These are phyloP conservation scores for Prionailurus viverrinus DNA, from an alignment of 2,113 vertebrate species.

Conservation along the genomic window DNA sequence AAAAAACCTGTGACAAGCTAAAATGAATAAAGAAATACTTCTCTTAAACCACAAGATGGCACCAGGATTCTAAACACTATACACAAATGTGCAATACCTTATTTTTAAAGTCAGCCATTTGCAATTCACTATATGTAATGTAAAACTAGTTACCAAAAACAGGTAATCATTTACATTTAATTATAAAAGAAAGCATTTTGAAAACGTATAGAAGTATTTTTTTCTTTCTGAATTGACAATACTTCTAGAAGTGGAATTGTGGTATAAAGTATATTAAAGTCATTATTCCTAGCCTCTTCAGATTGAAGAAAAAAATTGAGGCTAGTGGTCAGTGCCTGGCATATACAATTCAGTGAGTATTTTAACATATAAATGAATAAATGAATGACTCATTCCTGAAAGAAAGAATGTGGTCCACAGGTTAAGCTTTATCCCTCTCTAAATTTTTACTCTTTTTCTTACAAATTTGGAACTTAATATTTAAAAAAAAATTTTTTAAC, in stretches of 20 bases:
- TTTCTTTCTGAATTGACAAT: neutral
- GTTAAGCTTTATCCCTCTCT: neutral
- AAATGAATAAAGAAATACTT: neutral
- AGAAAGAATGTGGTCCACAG: neutral
- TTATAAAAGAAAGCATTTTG: neutral
- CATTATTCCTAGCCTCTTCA: neutral
- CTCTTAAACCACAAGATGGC: constrained; percentile 71
- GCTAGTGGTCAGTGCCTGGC: neutral
- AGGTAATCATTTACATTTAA: neutral
- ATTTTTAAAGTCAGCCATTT: neutral
- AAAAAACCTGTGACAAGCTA: neutral
- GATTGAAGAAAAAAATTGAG: neutral
- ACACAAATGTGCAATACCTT: neutral
- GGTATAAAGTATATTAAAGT: neutral
- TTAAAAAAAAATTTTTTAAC: no score
- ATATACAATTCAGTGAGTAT: neutral
- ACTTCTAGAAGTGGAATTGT: neutral
- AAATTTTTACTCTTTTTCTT: neutral
- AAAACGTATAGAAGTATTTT: neutral
- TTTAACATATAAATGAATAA: neutral
- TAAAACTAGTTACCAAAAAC: constrained; percentile 5
- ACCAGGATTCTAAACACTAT: neutral
- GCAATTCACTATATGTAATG: neutral
- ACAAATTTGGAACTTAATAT: neutral
- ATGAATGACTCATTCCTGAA: neutral